Evolutionary conservation across 2,888 invertebrate genomes (phyloP), one percentile per base, ranked within the genome.

Genomic region (Thymelicus acteon): DNA sequence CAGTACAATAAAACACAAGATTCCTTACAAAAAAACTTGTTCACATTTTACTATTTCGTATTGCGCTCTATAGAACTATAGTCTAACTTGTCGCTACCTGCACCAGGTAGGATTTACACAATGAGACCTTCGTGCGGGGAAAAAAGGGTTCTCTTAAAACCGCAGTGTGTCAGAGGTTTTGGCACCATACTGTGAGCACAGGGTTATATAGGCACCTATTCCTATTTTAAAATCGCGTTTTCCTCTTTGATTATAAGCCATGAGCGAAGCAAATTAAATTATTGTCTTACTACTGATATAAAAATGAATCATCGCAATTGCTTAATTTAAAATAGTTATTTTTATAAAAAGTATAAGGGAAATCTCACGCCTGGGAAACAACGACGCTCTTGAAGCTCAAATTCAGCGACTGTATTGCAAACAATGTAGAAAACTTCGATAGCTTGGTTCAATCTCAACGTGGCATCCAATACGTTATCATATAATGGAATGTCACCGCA

Each of bases 41-140:
- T 63, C 57, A 69, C 40, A 39, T 69, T 63, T 31, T 58, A 49
- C 69, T 69, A 60, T 69, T 64, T 58, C 40, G n/a, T 64, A 69
- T 48, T 47, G 15, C 57, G 13, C 37, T 69, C 48, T 69, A 64
- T 60, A 63, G 39, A 15, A 63, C 48, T 69, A 64, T 60, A 63
- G 39, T 40, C 24, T 37, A 62, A 54, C 62, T 73, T 69, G 72
- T 70, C 72, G 74, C 75, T 78, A 78, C 78, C 76, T 77, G 75
- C 68, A 54, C 39, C 77, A 76, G 78, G 79, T 78, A 79, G 71
- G 73, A 67, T 73, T 75, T 64, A 73, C 70, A 72, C 73, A 73
- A 76, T 74, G 58, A 72, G 72, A 72, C 61, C 68, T 72, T 48
- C 54, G 62, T 54, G n/a, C 60, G 68, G 64, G 68, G 72, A 76